Conservation (phyloP, 2,113 vertebrate species). For the Phrynocephalus versicolor region DNA sequence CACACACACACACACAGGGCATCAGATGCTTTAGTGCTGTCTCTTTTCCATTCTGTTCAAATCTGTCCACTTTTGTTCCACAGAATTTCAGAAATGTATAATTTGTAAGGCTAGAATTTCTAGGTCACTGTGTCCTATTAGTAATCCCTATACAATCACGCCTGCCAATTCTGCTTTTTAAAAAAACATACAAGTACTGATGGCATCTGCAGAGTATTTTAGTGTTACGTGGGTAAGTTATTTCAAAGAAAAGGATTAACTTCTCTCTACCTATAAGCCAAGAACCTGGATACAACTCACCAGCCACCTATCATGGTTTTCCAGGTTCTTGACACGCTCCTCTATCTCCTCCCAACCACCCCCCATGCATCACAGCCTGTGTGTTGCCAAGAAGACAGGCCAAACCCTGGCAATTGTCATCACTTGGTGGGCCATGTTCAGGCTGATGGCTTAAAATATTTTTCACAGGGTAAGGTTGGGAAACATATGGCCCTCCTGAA, state of each 20-base stretch:
- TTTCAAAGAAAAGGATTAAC: not conserved
- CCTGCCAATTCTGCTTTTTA: not conserved
- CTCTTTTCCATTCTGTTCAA: not conserved
- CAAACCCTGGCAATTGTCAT: not conserved
- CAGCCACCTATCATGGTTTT: not conserved
- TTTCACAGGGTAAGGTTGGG: not conserved
- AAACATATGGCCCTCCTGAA: not conserved
- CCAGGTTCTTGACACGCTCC: not conserved
- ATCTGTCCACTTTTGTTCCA: constrained; percentile 55
- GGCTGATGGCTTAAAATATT: not conserved
- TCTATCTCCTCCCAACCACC: not conserved
- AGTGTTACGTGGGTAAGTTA: not conserved
- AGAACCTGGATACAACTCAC: not conserved
- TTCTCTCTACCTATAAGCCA: not conserved
- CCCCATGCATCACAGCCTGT: too few relatives aligned
- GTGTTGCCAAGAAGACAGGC: not conserved
- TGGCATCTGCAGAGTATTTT: not conserved
- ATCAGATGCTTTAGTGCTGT: not conserved
- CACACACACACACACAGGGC: constrained; percentile 21
- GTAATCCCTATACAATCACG: not conserved
- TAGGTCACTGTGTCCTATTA: not conserved
- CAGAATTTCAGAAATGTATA: constrained; percentile 32
- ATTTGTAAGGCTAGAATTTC: constrained; percentile 27
- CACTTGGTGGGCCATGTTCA: not conserved
- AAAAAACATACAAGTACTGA: not conserved